Evolutionary conservation across 2,797 vertebrate genomes (phyloP), one percentile per base, ranked within the genome.

Genomic region (Sebastes iracundus): DNA sequence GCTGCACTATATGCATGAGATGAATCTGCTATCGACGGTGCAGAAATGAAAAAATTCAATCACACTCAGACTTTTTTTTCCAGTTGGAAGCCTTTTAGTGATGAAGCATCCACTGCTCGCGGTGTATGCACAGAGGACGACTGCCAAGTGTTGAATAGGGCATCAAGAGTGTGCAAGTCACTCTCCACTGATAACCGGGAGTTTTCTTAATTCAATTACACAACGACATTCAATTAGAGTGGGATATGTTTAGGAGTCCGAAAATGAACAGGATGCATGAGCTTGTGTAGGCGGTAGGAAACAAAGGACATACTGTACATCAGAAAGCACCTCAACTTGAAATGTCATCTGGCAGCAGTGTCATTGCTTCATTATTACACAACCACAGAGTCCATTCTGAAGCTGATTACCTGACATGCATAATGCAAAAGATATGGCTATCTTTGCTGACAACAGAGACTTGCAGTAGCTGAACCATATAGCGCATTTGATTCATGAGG

Each of bases 401-500:
- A 84, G 88, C 79, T 75, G 90, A 89, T 90, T 91, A 90, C 64
- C 80, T 69, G 72, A 74, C 86, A 87, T 84, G 86, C 82, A 86
- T 88, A 83, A 89, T 91, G 82, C 84, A 92, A 28, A 72, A 82
- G 84, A 69, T 82, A 66, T 82, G 79, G 82, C 85, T 52, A 35
- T 66, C 67, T 72, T 58, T 55, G 56, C 77, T 56, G 73, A 81
- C 79, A 82, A 33, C 81, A 83, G 86, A 82, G 65, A 77, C 23
- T 27, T 72, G 72, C 71, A 75, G 75, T 35, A 58, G 71, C 78
- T 72, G 62, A 86, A 75, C 32, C 78, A 65, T 63, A 59, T 12
- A 59, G 16, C 3, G 52, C 66, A 72, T 75, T 70, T 73, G 58
- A 83, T 74, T 76, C 56, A 67, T 20, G 4, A 58, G 33, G 72